Evolutionary conservation across 1,140 invertebrate species (phyloP), one percentile per base, ranked within the genome.

Genomic region (Sycophaga agraensis): DNA sequence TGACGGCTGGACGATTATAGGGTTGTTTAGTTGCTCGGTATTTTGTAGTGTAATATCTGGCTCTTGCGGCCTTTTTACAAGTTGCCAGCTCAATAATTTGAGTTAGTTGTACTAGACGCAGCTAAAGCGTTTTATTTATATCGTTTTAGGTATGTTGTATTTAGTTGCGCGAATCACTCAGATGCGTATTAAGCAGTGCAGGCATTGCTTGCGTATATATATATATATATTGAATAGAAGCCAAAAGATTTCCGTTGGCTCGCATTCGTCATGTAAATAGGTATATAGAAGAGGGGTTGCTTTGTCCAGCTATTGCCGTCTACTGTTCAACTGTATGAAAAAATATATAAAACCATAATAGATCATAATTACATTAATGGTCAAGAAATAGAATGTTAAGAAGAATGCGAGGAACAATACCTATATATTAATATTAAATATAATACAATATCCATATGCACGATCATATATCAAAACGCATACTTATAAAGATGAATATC

Each of bases 271-370:
- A 19, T 31, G 31, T 35, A 17, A 17, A 42, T 56, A 34, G 22
- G 19, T 43, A 45, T 39, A 42, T 59, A 42, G 43, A 21, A 40
- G 34, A 62, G 66, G 63, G 46, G 59, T 64, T 61, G 64, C 63
- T 74, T 67, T 73, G 70, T 76, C 74, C 76, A 78, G 72, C 72
- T 73, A 69, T 74, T 75, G 70, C 70, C 73, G 71, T 73, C 76
- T 78, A 76, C 67, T 75, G 73, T 78, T 78, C 74, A 74, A 73
- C 70, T 70, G 70, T 75, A 74, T 60, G n/a, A n/a, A n/a, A n/a
- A n/a, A n/a, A n/a, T n/a, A n/a, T n/a, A n/a, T n/a, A n/a, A n/a
- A n/a, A n/a, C n/a, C n/a, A n/a, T n/a, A n/a, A n/a, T n/a, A n/a
- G n/a, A n/a, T n/a, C n/a, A n/a, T n/a, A n/a, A n/a, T n/a, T n/a